Percentiles rank a stretch among this genome's conserved stretches.
These are phyloP conservation scores for Diplodus puntazzo DNA, from an alignment of 2,797 vertebrate genomes.

Conservation along the genomic window DNA sequence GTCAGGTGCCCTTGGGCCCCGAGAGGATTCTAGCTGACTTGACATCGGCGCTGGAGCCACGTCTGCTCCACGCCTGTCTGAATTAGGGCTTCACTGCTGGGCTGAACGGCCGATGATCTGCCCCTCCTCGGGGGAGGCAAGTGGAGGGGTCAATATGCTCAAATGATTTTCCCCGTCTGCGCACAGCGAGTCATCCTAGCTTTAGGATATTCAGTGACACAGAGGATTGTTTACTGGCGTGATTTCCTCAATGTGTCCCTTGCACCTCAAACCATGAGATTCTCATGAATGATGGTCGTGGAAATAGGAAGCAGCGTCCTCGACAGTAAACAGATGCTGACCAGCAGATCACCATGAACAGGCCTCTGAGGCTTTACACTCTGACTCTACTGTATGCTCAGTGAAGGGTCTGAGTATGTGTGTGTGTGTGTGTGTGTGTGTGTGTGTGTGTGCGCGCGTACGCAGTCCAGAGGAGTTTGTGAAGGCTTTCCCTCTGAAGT, in stretches of 20 bases:
- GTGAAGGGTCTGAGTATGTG: not conserved
- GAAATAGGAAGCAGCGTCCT: slow-evolving; percentile 58
- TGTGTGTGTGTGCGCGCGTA: slow-evolving; percentile 11
- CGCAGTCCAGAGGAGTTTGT: slow-evolving; percentile 54
- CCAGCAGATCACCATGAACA: slow-evolving; percentile 72
- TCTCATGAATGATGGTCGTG: slow-evolving; percentile 58
- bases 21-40: slow-evolving; percentile 57
- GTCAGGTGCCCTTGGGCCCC: slow-evolving; percentile 53
- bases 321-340: slow-evolving; percentile 74
- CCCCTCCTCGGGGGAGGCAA: slow-evolving; percentile 45
- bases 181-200: slow-evolving; percentile 44
- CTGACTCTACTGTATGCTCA: not conserved
- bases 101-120: slow-evolving; percentile 27
- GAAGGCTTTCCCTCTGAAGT: slow-evolving; percentile 77
- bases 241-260: slow-evolving; percentile 60
- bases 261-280: slow-evolving; percentile 52
- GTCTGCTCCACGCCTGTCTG: slow-evolving; percentile 63
- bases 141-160: slow-evolving; percentile 62
- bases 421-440: slow-evolving; percentile 22
- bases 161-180: slow-evolving; percentile 56
- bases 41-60: slow-evolving; percentile 56
- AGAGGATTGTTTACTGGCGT: slow-evolving; percentile 43
- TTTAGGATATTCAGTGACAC: slow-evolving; percentile 62
- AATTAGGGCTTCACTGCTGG: slow-evolving; percentile 49
- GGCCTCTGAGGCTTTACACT: slow-evolving; percentile 51